A percentile compares a stretch with the other conserved stretches of the same genome.
These are phyloP conservation scores for Drosophila rubida DNA, from an alignment of 2,888 invertebrate species.

Conservation along the genomic window DNA sequence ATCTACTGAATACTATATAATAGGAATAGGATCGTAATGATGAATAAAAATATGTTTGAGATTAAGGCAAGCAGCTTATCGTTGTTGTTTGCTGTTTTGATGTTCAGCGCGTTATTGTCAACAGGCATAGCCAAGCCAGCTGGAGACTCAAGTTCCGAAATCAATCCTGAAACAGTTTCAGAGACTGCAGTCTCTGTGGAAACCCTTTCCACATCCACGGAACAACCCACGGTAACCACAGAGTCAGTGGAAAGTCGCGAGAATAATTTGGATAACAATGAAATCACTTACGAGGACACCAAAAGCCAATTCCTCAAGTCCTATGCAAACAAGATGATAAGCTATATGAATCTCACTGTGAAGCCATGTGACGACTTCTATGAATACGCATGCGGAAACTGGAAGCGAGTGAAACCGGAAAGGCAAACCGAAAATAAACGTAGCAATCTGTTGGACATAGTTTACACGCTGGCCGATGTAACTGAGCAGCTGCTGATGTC, in stretches of 20 bases:
- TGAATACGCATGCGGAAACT: constrained; percentile 82
- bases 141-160: neutral
- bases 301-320: constrained; percentile 49
- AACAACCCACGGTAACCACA: neutral
- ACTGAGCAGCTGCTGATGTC: constrained; percentile 54
- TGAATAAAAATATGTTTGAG: constrained; percentile 45
- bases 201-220: neutral
- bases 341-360: constrained; percentile 79
- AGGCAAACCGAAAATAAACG: constrained; percentile 65
- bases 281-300: constrained; percentile 48
- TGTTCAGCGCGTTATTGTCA: constrained; percentile 21
- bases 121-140: constrained; percentile 42
- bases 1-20: constrained; percentile 4
- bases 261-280: neutral
- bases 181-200: neutral
- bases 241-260: neutral
- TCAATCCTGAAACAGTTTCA: neutral
- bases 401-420: constrained; percentile 67
- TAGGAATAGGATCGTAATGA: constrained; percentile 16
- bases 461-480: constrained; percentile 60
- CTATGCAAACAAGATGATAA: constrained; percentile 75
- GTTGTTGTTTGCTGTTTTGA: constrained; percentile 13
- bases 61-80: constrained; percentile 20
- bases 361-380: constrained; percentile 83
- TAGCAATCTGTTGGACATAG: constrained; percentile 75